Conservation (phyloP, 2,797 vertebrate genomes). For the Halcyon badia region DNA sequence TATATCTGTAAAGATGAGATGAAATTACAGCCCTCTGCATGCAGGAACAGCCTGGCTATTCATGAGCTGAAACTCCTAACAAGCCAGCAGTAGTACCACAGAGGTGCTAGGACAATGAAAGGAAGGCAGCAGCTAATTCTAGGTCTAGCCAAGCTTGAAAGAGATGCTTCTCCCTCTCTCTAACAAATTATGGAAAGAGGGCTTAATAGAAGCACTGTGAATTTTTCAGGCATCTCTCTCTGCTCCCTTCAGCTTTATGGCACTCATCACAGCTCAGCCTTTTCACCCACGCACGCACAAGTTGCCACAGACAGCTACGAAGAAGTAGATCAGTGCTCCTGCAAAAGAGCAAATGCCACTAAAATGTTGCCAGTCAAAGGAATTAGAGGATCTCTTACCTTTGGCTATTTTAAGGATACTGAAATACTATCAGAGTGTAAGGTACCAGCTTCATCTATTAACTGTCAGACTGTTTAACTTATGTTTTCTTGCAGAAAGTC, state of each 20-base stretch:
- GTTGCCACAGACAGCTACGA: not conserved
- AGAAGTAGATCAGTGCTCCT: not conserved
- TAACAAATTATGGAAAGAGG: not conserved
- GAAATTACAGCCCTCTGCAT: not conserved
- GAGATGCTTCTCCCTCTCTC: not conserved
- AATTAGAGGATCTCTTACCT: not conserved
- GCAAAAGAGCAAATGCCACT: not conserved
- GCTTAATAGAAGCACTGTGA: not conserved
- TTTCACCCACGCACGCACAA: not conserved
- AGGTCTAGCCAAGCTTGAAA: constrained; percentile 30
- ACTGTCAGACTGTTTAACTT: not conserved
- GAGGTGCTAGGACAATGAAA: not conserved
- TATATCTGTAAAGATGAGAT: not conserved
- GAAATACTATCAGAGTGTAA: not conserved
- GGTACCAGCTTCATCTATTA: not conserved
- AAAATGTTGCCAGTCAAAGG: not conserved
- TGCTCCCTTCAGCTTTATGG: not conserved
- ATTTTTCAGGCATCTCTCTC: not conserved
- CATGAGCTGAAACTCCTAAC: not conserved
- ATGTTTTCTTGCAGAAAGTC: not conserved
- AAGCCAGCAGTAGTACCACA: not conserved
- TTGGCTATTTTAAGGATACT: not conserved
- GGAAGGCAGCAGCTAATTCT: not conserved
- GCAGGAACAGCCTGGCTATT: not conserved
- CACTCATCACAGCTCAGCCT: not conserved